Evolutionary conservation across 1,140 invertebrate genomes (phyloP), one percentile per base, ranked within the genome.

Genomic region (Lordiphosa clarofinis): DNA sequence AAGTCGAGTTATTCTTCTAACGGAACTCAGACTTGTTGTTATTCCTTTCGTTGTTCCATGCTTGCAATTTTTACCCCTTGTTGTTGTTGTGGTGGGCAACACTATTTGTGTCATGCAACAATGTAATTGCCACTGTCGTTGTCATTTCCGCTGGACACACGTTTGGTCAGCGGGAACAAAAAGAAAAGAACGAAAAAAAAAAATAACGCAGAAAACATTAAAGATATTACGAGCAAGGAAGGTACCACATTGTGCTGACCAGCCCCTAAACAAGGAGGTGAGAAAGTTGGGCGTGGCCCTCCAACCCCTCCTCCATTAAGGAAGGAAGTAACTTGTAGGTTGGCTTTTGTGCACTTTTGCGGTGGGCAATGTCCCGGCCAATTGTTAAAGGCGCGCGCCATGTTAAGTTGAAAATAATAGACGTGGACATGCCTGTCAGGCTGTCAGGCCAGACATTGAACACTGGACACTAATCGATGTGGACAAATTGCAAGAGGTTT

Each of bases 91-190:
- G 62, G 60, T 57, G 55, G 42, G 54, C 67, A 86, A 87, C 79
- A 86, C 79, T 81, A 78, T 87, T 87, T 87, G 79, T 87, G 86
- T 87, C 86, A 87, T 87, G 86, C 84, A 87, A 87, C 86, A 87
- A 86, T 87, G 86, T 87, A 87, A 87, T 87, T 87, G 86, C 86
- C 86, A 87, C 75, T 87, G 86, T 86, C 86, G 86, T 87, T 87
- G 86, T 86, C 79, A 86, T 87, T 87, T 87, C 86, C 86, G 86
- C 73, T 86, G 75, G 73, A 86, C 79, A 87, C 79, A 84, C 78
- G 78, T 76, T 55, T 44, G 63, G 24, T 46, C 56, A 49, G 38
- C 21, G 38, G 56, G 61, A 47, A 46, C 36, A 31, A 31, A 44
- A 11, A 33, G 53, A 58, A 36, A 37, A 39, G 13, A 35, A 44